phyloP scores from a whole-genome alignment of 2,888 invertebrate species.

The Athalia circularis region DNA sequence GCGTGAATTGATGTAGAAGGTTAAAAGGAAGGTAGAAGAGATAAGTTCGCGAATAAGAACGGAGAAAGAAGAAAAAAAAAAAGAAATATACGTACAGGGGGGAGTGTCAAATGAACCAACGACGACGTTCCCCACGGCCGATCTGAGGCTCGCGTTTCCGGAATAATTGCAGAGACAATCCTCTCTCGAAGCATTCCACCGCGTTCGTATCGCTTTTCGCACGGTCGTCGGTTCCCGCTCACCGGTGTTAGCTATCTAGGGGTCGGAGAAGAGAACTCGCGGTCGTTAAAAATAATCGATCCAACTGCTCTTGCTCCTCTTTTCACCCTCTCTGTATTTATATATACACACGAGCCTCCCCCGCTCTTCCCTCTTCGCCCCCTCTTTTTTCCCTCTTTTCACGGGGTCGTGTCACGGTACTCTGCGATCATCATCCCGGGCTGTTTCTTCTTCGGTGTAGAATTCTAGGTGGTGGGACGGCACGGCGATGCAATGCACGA shows the following conservation, averaged over 20 bases:
- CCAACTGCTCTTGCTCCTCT: slow-evolving; percentile 9
- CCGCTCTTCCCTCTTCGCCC: neutral
- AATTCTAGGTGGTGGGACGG: too few species aligned
- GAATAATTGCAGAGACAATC: slow-evolving; percentile 16
- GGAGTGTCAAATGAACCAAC: too few species aligned
- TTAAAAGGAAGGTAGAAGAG: too few species aligned
- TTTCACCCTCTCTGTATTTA: neutral
- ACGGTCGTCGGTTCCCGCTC: neutral
- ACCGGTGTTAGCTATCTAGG: neutral
- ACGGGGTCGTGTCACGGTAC: neutral
- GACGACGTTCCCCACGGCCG: too few species aligned
- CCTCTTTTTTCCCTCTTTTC: neutral
- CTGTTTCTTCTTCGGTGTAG: neutral
- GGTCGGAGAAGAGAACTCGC: slow-evolving; percentile 9
- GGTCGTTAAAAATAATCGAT: slow-evolving; percentile 45
- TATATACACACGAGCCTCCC: neutral
- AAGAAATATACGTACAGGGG: too few species aligned
- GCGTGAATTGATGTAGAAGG: too few species aligned
- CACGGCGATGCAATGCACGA: too few species aligned
- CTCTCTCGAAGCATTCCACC: neutral
- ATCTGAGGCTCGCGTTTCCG: slow-evolving; percentile 10
- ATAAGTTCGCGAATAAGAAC: too few species aligned
- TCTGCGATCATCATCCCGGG: neutral
- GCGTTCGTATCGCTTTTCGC: neutral
- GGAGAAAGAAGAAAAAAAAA: too few species aligned